Percentiles rank a stretch among this genome's conserved stretches.
Conservation (phyloP, 2,113 vertebrate genomes). For the Saimiri boliviensis region DNA sequence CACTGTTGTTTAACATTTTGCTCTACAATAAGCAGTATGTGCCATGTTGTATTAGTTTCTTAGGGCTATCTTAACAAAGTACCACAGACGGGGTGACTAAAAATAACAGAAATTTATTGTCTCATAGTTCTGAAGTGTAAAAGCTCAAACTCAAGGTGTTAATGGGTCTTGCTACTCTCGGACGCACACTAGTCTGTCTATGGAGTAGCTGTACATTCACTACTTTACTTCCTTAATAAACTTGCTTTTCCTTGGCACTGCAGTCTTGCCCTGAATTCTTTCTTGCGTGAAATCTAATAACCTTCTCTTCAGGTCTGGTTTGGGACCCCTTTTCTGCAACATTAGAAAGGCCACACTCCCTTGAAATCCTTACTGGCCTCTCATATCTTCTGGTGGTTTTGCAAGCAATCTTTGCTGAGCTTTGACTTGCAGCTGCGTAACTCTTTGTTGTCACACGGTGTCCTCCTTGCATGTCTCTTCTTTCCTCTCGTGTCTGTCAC, state of each 20-base stretch:
- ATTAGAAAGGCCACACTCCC: neutral
- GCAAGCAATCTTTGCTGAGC: neutral
- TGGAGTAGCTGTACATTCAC: too few relatives aligned
- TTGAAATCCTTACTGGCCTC: neutral
- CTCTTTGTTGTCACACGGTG: neutral
- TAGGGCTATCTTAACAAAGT: neutral
- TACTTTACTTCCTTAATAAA: too few relatives aligned
- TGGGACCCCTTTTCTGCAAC: too few relatives aligned
- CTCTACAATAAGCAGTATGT: neutral
- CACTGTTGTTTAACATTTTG: too few relatives aligned
- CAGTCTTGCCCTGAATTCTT: too few relatives aligned
- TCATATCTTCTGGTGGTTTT: neutral
- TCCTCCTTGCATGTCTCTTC: neutral
- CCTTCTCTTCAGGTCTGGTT: too few relatives aligned
- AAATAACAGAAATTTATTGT: neutral
- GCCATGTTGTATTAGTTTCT: neutral
- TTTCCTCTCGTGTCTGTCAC: neutral
- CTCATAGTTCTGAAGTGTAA: neutral
- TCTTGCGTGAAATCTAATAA: too few relatives aligned
- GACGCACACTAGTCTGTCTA: too few relatives aligned
- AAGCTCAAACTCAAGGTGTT: neutral
- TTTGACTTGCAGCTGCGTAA: neutral
- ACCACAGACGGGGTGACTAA: neutral
- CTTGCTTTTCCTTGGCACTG: too few relatives aligned
- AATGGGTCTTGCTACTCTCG: too few relatives aligned